These are phyloP conservation scores for Fistularia tabacaria DNA, from an alignment of 2,797 vertebrate species.

Conservation along the genomic window DNA sequence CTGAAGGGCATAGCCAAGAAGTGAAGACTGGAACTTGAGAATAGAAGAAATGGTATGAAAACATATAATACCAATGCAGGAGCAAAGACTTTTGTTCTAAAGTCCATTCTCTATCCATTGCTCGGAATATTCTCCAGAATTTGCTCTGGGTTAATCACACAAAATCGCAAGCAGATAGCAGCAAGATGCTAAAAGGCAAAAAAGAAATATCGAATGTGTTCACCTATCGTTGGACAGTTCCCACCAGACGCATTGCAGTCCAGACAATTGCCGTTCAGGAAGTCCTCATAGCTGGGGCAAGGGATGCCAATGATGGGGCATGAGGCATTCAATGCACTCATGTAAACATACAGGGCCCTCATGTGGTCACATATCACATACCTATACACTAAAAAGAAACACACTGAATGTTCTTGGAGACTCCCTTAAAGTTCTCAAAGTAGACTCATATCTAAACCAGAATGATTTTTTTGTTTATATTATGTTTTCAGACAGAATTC, in stretches of 20 bases:
- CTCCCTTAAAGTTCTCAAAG: neutral
- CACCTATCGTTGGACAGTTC: conserved; percentile 89
- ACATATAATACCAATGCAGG: too few relatives aligned
- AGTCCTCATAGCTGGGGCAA: conserved; percentile 81
- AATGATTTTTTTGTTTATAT: too few relatives aligned
- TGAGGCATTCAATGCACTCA: conserved; percentile 80
- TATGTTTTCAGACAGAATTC: too few relatives aligned
- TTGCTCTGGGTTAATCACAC: too few relatives aligned
- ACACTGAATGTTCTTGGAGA: conserved; percentile 5
- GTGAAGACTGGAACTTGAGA: too few relatives aligned
- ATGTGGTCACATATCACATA: conserved; percentile 96
- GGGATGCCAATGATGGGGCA: conserved; percentile 83
- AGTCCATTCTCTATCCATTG: too few relatives aligned
- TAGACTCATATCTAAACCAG: neutral
- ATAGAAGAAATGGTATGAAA: too few relatives aligned
- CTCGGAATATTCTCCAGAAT: too few relatives aligned
- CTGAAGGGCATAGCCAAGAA: too few relatives aligned
- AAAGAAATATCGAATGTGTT: neutral
- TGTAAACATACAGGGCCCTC: conserved; percentile 89
- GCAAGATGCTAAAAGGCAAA: neutral
- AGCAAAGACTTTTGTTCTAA: too few relatives aligned
- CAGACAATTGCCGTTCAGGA: conserved; percentile 80
- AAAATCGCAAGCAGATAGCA: neutral
- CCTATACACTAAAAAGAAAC: conserved; percentile 77
- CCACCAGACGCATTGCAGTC: conserved; percentile 75